phyloP scores from a whole-genome alignment of 2,888 invertebrate species.

The Acronicta psi region DNA sequence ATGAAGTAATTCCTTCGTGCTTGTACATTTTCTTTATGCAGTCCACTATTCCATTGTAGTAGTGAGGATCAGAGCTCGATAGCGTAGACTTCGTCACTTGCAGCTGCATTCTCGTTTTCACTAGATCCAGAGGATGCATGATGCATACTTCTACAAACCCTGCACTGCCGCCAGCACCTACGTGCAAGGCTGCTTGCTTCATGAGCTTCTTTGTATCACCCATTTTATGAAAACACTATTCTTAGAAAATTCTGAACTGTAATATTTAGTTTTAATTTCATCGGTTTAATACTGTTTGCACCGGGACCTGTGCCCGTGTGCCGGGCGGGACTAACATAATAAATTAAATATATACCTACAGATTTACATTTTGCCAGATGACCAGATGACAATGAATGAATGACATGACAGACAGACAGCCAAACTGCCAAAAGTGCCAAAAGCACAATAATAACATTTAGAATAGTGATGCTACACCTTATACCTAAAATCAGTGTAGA shows the following conservation, averaged over 20 bases:
- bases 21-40: slow-evolving; percentile 97
- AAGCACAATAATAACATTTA: too few relatives aligned
- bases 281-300: neutral
- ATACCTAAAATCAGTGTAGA: neutral
- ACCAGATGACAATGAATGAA: too few relatives aligned
- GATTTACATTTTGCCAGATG: too few relatives aligned
- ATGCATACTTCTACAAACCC: slow-evolving; percentile 98
- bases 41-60: slow-evolving; percentile 94
- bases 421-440: too few relatives aligned
- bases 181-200: slow-evolving; percentile 94
- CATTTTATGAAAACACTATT: slow-evolving; percentile 64
- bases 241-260: neutral
- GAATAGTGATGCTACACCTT: neutral
- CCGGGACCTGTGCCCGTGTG: too few relatives aligned
- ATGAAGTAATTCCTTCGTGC: slow-evolving; percentile 94
- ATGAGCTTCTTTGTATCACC: slow-evolving; percentile 81
- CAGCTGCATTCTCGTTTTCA: slow-evolving; percentile 93
- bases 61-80: slow-evolving; percentile 84
- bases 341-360: too few relatives aligned
- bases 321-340: too few relatives aligned
- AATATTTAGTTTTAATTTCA: slow-evolving; percentile 4
- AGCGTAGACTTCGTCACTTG: slow-evolving; percentile 69
- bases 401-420: too few relatives aligned
- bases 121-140: slow-evolving; percentile 98
- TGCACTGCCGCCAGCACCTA: slow-evolving; percentile 96